A percentile compares a stretch with the other conserved stretches of the same genome.
phyloP scores from a whole-genome alignment of 2,797 vertebrate species.

The Lithobates sylvaticus region DNA sequence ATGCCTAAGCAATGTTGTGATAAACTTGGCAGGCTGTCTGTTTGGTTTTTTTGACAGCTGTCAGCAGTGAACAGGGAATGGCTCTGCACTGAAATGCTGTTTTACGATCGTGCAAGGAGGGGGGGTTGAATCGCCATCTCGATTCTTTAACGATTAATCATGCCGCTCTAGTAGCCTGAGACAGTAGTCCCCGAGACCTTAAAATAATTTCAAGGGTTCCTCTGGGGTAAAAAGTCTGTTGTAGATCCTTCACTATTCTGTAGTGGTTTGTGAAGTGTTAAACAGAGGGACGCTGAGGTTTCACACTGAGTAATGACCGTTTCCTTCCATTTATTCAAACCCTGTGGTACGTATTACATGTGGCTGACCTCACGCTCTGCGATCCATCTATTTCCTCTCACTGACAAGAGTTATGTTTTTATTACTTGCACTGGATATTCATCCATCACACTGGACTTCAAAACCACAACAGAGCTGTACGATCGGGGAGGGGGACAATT shows the following conservation, averaged over 20 bases:
- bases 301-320: constrained; percentile 46
- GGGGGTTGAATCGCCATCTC: too few relatives aligned
- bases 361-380: neutral
- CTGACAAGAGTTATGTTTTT: neutral
- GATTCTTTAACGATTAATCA: too few relatives aligned
- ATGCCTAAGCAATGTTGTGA: too few relatives aligned
- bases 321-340: constrained; percentile 21
- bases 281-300: constrained; percentile 23
- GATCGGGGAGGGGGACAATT: neutral
- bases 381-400: neutral
- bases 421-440: neutral
- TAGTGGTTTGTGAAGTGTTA: constrained; percentile 15
- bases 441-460: neutral
- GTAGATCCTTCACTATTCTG: neutral
- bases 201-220: too few relatives aligned
- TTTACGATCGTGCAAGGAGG: too few relatives aligned
- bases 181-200: too few relatives aligned
- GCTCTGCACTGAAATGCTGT: too few relatives aligned
- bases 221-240: too few relatives aligned
- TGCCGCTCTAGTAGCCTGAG: too few relatives aligned
- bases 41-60: too few relatives aligned
- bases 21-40: too few relatives aligned
- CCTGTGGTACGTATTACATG: neutral
- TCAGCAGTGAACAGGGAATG: too few relatives aligned
- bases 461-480: neutral